A percentile compares a stretch with the other conserved stretches of the same genome.
These are phyloP conservation scores for Dicaeum eximium DNA, from an alignment of 2,113 vertebrate species.

Conservation along the genomic window DNA sequence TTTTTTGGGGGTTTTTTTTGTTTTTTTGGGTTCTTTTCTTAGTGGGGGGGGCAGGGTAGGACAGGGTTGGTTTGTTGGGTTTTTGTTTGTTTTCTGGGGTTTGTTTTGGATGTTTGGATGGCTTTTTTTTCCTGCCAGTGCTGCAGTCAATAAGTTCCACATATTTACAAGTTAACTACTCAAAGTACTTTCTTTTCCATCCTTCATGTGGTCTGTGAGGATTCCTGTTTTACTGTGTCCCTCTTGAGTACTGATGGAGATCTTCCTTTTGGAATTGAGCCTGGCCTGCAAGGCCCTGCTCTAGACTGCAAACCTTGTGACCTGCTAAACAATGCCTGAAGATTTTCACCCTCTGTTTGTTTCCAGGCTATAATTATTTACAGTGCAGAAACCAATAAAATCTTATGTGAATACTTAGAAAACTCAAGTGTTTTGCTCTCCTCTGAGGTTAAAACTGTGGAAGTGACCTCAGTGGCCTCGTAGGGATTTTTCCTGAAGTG, in stretches of 20 bases:
- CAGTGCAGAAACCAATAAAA: not conserved
- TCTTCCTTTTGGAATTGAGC: not conserved
- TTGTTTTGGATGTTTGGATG: not conserved
- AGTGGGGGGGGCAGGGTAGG: rapidly evolving
- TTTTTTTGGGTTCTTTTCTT: not conserved
- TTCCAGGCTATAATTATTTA: not conserved
- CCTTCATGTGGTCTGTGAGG: not conserved
- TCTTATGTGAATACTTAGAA: not conserved
- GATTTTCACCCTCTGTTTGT: not conserved
- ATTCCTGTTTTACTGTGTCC: not conserved
- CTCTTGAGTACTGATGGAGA: not conserved
- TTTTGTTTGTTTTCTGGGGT: not conserved
- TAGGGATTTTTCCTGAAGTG: not conserved
- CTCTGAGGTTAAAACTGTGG: not conserved
- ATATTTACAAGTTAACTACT: not conserved
- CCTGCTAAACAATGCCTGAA: not conserved
- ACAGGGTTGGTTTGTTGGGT: not conserved
- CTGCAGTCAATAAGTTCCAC: not conserved
- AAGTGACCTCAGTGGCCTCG: not conserved
- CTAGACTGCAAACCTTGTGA: not conserved
- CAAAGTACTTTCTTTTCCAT: not conserved
- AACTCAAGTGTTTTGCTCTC: not conserved
- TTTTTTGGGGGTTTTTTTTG: not conserved
- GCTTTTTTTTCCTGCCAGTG: not conserved
- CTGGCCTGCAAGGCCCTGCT: not conserved